Evolutionary conservation across 2,113 vertebrate species (phyloP), one percentile per base, ranked within the genome.

Genomic region (Urocitellus parryii): DNA sequence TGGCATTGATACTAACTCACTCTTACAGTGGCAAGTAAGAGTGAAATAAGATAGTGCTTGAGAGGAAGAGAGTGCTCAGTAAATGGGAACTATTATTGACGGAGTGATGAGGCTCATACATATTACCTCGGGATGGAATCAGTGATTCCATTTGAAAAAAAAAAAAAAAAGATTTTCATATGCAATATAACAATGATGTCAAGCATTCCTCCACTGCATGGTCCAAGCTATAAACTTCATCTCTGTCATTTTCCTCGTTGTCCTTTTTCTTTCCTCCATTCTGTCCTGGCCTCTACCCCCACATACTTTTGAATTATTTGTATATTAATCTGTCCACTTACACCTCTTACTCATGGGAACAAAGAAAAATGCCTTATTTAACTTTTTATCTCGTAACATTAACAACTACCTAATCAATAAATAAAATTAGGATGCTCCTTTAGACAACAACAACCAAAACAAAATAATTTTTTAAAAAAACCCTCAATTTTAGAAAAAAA

Each of bases 401-500:
- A 85, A 51, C 34, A 56, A 78, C 8, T 85, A 10, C 10, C 58
- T 79, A 24, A 86, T 79, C 34, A 74, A 83, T n/a, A 56, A 84
- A 51, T 78, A 90, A 81, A 91, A 79, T 74, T 78, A 82, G n/a
- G 34, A 90, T 56, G n/a, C 3, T 34, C 9, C 17, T 88, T 79
- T 86, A 90, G 79, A 53, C 22, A 92, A 68, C 11, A 39, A 58
- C 16, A 17, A 27, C 6, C 25, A 32, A 24, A 86, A 13, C 24
- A 27, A 10, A 63, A 58, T 22, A 22, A 22, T 8, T 7, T 63
- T 63, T 27, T 63, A 5, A 82, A 67, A 84, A 84, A 0, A 9
- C 4, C 29, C 39, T 77, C 53, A 95, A 20, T 73, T 91, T 83
- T 82, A 79, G 34, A 88, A 86, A 72, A 96, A 70, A 96, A 81